Percentiles rank a stretch among this genome's conserved stretches.
phyloP scores from a whole-genome alignment of 2,797 vertebrate species.

The Ispidina picta region DNA sequence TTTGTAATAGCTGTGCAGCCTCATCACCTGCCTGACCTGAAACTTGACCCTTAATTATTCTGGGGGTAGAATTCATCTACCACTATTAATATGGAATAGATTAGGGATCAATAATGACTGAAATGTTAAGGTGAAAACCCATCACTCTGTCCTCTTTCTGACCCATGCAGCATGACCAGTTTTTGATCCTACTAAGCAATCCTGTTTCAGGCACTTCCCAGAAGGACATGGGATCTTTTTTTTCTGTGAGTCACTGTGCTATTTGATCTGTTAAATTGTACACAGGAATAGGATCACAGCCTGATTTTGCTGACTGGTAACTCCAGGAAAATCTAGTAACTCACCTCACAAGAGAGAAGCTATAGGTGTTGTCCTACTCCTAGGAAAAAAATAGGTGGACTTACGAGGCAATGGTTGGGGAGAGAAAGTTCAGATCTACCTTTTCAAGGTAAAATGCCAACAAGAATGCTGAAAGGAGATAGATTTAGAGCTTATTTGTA shows the following conservation, averaged over 20 bases:
- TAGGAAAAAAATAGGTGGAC: neutral
- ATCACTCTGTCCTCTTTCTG: neutral
- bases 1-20: neutral
- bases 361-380: neutral
- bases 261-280: neutral
- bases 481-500: neutral
- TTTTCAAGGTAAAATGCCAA: neutral
- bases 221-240: neutral
- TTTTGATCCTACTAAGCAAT: neutral
- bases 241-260: neutral
- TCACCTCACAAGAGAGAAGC: neutral
- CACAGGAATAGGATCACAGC: neutral
- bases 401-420: neutral
- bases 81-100: neutral
- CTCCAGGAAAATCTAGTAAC: neutral
- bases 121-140: neutral
- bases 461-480: neutral
- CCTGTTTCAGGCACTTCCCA: neutral
- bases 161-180: rapidly evolving
- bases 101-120: neutral
- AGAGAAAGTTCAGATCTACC: neutral
- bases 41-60: neutral
- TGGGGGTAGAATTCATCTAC: neutral
- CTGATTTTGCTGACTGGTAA: neutral
- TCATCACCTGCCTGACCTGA: rapidly evolving